These are phyloP conservation scores for Agelastica alni DNA, from an alignment of 2,888 invertebrate genomes.

Conservation along the genomic window DNA sequence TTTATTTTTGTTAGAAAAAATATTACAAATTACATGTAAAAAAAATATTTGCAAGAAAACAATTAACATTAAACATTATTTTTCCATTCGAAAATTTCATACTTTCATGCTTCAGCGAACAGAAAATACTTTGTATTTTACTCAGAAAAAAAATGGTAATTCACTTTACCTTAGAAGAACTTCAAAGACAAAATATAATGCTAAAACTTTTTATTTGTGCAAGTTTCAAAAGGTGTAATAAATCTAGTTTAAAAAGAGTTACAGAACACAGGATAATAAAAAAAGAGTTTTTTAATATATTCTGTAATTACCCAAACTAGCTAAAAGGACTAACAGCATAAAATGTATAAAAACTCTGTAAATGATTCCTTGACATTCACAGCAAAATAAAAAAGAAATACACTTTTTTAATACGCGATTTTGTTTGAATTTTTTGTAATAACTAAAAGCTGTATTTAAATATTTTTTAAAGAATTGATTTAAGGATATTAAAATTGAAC, in stretches of 20 bases:
- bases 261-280: conserved; percentile 15
- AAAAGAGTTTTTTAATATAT: conserved; percentile 15
- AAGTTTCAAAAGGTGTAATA: conserved; percentile 9
- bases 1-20: no score
- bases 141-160: conserved; percentile 16
- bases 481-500: no score
- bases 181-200: conserved; percentile 21
- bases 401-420: no score
- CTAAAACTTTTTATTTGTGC: conserved; percentile 20
- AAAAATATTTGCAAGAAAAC: no score
- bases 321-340: conserved; percentile 6
- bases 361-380: no score
- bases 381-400: no score
- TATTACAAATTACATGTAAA: no score
- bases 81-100: conserved; percentile 9
- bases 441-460: no score
- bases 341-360: no score
- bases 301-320: conserved; percentile 18
- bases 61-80: no score
- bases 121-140: conserved; percentile 12
- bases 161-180: conserved; percentile 14
- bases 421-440: no score
- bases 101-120: conserved; percentile 6
- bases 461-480: no score
- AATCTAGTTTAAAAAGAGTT: conserved; percentile 16